Conservation (phyloP, 2,888 invertebrate genomes). For the Oligia latruncula region DNA sequence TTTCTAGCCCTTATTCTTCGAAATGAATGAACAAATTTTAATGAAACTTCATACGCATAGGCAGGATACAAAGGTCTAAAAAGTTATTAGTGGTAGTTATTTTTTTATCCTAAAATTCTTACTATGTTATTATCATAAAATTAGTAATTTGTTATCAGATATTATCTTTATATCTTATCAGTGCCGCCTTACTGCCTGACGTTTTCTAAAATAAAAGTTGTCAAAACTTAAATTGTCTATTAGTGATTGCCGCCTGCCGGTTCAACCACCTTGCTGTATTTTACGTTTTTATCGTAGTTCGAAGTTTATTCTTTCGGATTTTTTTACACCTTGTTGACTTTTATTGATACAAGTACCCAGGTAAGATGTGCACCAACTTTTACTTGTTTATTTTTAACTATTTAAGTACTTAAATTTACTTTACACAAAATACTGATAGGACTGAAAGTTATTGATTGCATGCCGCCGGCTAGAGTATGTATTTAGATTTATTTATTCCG, state of each 20-base stretch:
- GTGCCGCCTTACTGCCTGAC: not conserved
- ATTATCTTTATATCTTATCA: no score
- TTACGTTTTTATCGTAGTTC: not conserved
- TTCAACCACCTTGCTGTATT: not conserved
- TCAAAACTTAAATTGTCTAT: constrained; percentile 32
- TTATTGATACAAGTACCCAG: constrained; percentile 11
- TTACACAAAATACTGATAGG: not conserved
- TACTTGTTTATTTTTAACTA: not conserved
- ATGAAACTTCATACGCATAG: no score
- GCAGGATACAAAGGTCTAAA: no score
- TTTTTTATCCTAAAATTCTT: not conserved
- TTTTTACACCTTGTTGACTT: not conserved
- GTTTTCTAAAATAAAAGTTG: constrained; percentile 22
- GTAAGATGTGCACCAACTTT: constrained; percentile 35
- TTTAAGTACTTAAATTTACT: not conserved
- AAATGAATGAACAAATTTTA: no score
- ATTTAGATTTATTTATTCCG: constrained; percentile 42
- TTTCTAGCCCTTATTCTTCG: no score
- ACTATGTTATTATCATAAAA: no score
- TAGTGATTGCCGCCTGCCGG: not conserved
- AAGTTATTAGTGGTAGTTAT: not conserved
- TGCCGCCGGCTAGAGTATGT: not conserved
- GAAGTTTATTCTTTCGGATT: not conserved
- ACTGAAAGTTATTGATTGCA: not conserved
- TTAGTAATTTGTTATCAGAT: not conserved